Evolutionary conservation across 1,140 invertebrate species (phyloP).

Genomic region (Lordiphosa mommai): DNA sequence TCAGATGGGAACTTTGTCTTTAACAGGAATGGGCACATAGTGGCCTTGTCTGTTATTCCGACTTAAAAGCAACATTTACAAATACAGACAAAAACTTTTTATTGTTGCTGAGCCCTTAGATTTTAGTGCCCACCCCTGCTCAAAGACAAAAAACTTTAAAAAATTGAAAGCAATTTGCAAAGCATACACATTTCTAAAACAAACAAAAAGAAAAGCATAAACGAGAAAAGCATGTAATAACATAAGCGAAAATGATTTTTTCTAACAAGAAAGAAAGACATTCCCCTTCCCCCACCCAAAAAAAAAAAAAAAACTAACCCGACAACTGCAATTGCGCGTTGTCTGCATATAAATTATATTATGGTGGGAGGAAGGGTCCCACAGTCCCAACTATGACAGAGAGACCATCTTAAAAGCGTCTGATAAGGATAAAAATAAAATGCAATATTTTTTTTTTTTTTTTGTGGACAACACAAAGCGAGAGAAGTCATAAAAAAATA

Average conservation of each 20-base stretch:
- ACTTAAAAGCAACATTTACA: too few relatives aligned
- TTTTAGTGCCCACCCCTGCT: too few relatives aligned
- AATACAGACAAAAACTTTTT: too few relatives aligned
- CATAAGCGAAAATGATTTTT: constrained; percentile 46
- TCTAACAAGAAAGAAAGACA: not conserved
- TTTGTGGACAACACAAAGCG: constrained; percentile 37
- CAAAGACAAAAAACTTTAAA: too few relatives aligned
- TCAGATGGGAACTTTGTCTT: too few relatives aligned
- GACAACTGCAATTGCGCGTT: constrained; percentile 44
- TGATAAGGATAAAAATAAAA: constrained; percentile 53
- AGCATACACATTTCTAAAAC: not conserved
- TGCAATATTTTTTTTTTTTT: constrained; percentile 46
- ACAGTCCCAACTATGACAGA: not conserved
- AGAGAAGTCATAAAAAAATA: constrained; percentile 32
- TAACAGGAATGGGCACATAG: too few relatives aligned
- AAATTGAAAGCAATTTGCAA: constrained; percentile 49
- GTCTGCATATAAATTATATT: constrained; percentile 55
- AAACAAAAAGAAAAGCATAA: constrained; percentile 9
- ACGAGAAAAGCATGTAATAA: constrained; percentile 27
- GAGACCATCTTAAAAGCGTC: constrained; percentile 32
- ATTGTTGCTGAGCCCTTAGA: too few relatives aligned
- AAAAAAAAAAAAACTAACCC: not conserved
- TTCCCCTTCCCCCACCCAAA: too few relatives aligned
- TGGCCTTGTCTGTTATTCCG: too few relatives aligned
- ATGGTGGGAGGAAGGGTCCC: not conserved